A percentile compares a stretch with the other conserved stretches of the same genome.
Conservation (phyloP, 2,113 vertebrate species). For the Mesembrinibis cayennensis region DNA sequence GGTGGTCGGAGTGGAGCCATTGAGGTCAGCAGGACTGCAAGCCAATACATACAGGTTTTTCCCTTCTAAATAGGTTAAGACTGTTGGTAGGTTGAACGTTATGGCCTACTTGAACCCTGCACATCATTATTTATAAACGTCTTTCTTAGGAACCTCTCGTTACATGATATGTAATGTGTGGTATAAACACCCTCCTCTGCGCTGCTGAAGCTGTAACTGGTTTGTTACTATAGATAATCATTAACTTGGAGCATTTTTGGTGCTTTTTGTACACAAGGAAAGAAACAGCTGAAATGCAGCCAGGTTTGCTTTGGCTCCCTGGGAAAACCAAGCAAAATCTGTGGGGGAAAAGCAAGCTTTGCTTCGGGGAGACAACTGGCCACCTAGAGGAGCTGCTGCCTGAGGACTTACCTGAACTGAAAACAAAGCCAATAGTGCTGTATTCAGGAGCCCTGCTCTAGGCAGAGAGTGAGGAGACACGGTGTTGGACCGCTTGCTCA, state of each 20-base stretch:
- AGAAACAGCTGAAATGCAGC: background rate
- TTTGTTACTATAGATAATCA: background rate
- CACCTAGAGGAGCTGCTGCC: background rate
- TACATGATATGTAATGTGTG: rapidly evolving
- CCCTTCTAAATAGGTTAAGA: background rate
- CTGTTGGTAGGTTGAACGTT: background rate
- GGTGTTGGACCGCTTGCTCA: background rate
- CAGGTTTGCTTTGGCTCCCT: background rate
- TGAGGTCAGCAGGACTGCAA: background rate
- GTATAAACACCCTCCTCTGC: background rate
- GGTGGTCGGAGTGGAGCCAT: rapidly evolving
- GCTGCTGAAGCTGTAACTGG: background rate
- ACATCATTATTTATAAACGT: background rate
- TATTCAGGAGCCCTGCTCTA: background rate
- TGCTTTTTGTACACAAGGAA: background rate
- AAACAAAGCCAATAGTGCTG: background rate
- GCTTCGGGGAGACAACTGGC: background rate
- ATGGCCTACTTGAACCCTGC: background rate
- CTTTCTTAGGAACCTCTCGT: background rate
- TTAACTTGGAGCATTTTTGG: background rate
- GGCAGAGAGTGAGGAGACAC: background rate
- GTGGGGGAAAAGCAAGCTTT: background rate
- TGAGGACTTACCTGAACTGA: background rate
- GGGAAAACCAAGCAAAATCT: background rate
- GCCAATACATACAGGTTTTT: rapidly evolving